These are phyloP conservation scores for Epinephelus moara DNA, from an alignment of 2,113 vertebrate genomes.

Conservation along the genomic window DNA sequence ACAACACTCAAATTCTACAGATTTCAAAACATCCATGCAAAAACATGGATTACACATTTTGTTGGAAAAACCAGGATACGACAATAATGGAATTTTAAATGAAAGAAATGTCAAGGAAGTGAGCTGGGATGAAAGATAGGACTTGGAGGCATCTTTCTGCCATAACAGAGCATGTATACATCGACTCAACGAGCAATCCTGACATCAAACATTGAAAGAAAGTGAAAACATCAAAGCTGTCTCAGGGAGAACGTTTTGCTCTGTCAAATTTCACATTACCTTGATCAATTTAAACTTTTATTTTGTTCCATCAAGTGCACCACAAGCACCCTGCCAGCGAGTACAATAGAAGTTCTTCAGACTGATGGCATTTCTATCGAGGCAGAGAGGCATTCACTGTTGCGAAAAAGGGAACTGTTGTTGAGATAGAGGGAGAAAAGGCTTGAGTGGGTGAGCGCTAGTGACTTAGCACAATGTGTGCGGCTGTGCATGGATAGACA, in stretches of 20 bases:
- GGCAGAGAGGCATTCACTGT: slow-evolving; percentile 13
- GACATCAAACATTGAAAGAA: slow-evolving; percentile 69
- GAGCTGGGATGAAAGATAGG: slow-evolving; percentile 53
- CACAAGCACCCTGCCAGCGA: slow-evolving; percentile 48
- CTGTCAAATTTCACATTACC: slow-evolving; percentile 68
- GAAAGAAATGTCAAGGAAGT: slow-evolving; percentile 42
- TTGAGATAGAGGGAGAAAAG: slow-evolving; percentile 11
- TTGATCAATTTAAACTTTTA: slow-evolving; percentile 75
- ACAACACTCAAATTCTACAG: background rate
- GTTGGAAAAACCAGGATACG: background rate
- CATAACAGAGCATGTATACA: slow-evolving; percentile 51
- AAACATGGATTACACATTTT: background rate
- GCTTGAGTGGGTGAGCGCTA: background rate
- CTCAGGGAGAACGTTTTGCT: slow-evolving; percentile 61
- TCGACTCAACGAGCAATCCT: slow-evolving; percentile 52
- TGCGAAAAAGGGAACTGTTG: background rate
- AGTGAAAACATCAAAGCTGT: slow-evolving; percentile 67
- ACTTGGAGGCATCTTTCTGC: slow-evolving; percentile 51
- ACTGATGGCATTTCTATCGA: slow-evolving; percentile 37
- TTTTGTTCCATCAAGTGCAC: slow-evolving; percentile 58
- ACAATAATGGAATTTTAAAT: slow-evolving; percentile 58
- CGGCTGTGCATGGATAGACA: background rate
- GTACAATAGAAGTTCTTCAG: slow-evolving; percentile 46
- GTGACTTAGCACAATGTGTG: background rate
- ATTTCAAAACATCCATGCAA: background rate